Evolutionary conservation across 2,113 vertebrate species (phyloP), one percentile per base, ranked within the genome.

Genomic region (Crotalus viridis): DNA sequence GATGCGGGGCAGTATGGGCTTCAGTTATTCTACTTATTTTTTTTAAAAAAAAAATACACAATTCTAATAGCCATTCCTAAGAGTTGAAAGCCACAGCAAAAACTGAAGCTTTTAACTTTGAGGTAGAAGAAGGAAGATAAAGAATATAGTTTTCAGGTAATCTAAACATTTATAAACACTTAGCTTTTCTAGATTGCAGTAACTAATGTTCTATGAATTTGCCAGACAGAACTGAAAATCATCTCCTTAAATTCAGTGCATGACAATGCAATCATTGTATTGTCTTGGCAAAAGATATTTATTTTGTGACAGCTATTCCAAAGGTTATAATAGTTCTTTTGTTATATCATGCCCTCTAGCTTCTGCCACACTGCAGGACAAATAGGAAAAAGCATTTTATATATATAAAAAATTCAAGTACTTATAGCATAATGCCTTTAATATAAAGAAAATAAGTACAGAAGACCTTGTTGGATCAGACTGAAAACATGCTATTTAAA

Each of bases 311-410:
- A 93, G 19, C 69, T 33, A 93, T 94, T 26, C 0, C 74, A 33
- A 94, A 87, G 48, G 2, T 91, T 91, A 94, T 92, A 85, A 95
- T 85, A 4, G 21, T 81, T 46, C 46, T 90, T 96, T 95, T 95
- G 1, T 59, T 95, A 93, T 57, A 39, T 92, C 91, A 6, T 95
- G 26, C 64, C 0, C 93, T 95, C 96, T 87, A 94, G 0, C 93
- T 91, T 89, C 95, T 96, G 69, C 33, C 93, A 90, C 95, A 61
- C 94, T 95, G 56, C 46, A 95, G 85, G 89, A 92, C 94, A 95
- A 92, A 88, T 93, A 89, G 88, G 52, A n/a, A 91, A 21, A 91
- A 95, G 94, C 57, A 57, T 21, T 21, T 57, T 57, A 57, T 6
- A 57, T 57, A 22, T 6, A 57, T 2, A 57, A 57, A 57, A 57